Percentiles rank a stretch among this genome's conserved stretches.
Conservation (phyloP, 1,140 invertebrate genomes). For the Scaptomyza hsui region DNA sequence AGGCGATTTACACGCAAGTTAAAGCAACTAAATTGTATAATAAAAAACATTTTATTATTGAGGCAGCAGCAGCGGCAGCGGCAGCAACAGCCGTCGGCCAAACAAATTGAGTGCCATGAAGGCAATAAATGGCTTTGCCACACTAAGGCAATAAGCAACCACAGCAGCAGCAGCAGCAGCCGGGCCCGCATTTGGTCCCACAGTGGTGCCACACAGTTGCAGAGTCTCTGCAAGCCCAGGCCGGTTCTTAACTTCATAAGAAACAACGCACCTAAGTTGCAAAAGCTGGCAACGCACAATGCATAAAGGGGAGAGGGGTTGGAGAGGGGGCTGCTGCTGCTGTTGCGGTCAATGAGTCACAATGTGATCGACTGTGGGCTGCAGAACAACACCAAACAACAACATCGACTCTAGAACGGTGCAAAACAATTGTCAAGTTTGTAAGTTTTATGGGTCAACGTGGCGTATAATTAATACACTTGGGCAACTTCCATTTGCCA, state of each 20-base stretch:
- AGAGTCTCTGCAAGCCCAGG: constrained; percentile 19
- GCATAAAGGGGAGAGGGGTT: constrained; percentile 15
- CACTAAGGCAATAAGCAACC: constrained; percentile 42
- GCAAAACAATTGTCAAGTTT: constrained; percentile 61
- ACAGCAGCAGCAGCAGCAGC: constrained; percentile 38
- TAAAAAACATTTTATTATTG: constrained; percentile 82
- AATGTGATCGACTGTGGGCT: constrained; percentile 30
- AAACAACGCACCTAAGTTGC: constrained; percentile 70
- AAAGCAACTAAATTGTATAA: constrained; percentile 81
- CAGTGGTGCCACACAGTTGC: constrained; percentile 2
- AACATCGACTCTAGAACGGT: constrained; percentile 17
- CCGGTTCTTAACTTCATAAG: constrained; percentile 56
- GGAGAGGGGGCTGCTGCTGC: constrained; percentile 13
- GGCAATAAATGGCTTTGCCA: constrained; percentile 70
- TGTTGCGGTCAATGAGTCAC: constrained; percentile 68
- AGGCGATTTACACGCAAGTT: constrained; percentile 81
- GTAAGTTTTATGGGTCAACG: constrained; percentile 73
- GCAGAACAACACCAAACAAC: constrained; percentile 18
- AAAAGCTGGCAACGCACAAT: constrained; percentile 70
- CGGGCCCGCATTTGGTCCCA: constrained; percentile 46
- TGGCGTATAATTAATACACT: constrained; percentile 80
- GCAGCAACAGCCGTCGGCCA: constrained; percentile 62
- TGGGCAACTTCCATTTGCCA: constrained; percentile 78
- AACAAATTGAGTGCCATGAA: constrained; percentile 82
- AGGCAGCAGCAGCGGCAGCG: constrained; percentile 49